Percentiles rank a stretch among this genome's conserved stretches.
These are phyloP conservation scores for Phalacrocorax carbo DNA, from an alignment of 2,113 vertebrate species.

Conservation along the genomic window DNA sequence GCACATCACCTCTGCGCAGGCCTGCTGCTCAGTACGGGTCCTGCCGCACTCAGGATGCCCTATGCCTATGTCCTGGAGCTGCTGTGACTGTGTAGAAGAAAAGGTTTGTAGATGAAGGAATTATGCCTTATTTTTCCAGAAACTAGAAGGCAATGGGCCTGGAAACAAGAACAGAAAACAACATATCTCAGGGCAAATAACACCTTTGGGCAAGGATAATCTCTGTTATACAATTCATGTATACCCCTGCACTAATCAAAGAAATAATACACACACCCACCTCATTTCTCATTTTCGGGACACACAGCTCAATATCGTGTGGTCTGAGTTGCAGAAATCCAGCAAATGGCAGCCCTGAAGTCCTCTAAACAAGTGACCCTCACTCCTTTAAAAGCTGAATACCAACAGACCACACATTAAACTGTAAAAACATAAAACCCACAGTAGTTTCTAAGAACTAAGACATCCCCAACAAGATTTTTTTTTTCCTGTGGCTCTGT, in stretches of 20 bases:
- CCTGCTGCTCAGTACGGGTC: accelerated
- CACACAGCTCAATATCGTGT: not conserved
- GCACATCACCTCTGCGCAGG: accelerated
- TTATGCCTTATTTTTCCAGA: not conserved
- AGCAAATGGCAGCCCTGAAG: not conserved
- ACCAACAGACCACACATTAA: not conserved
- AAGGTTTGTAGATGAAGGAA: not conserved
- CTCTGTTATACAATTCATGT: not conserved
- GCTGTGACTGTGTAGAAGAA: accelerated
- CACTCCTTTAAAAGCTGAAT: accelerated
- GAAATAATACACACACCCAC: accelerated
- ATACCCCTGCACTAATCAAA: not conserved
- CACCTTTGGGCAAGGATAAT: not conserved
- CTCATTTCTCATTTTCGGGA: not conserved
- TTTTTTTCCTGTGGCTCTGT: not conserved
- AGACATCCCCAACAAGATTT: not conserved
- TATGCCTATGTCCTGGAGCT: accelerated
- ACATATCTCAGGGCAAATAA: not conserved
- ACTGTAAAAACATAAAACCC: not conserved
- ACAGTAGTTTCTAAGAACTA: not conserved
- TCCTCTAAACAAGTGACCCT: not conserved
- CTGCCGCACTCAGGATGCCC: not conserved
- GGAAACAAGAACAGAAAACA: not conserved
- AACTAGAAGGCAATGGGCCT: not conserved
- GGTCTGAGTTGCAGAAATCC: not conserved